Evolutionary conservation across 1,140 invertebrate genomes (phyloP), one percentile per base, ranked within the genome.

Genomic region (Wiebesia pumilae): DNA sequence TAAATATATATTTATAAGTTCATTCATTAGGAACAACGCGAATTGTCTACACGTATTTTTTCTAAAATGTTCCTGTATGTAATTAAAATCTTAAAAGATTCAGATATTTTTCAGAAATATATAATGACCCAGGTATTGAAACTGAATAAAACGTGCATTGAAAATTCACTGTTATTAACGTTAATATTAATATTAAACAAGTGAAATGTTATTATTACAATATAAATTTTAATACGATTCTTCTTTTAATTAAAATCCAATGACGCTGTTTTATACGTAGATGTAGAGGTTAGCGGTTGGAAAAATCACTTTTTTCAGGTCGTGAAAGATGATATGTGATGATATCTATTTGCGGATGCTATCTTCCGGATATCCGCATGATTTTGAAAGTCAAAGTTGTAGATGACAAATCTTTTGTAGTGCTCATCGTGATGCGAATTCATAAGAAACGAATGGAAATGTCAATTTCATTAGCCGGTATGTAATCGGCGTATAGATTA

Each of bases 331-430:
- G 35, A 71, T 7, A 21, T 9, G 10, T 33, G 33, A 35, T n/a
- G n/a, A n/a, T n/a, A n/a, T 35, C 19, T 71, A 38, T 38, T 35
- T 21, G 14, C 19, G 35, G 33, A 71, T 71, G 35, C 21, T 3
- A 38, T 71, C 21, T 71, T 71, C 19, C 69, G 33, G 33, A 71
- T 30, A 71, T 71, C 33, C 69, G 35, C 69, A 33, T 71, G 21
- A 0, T 71, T 35, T 38, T 71, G 2, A 33, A 69, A 71, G 35
- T 71, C 35, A 38, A 71, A 71, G 21, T 33, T 71, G 69, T 71
- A 71, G 21, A 35, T 38, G 69, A 71, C 35, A 71, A 71, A 71
- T 71, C 69, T 71, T 38, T 38, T 35, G 69, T 71, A 24, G n/a
- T 35, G 4, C 1, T 30, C 12, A 19, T 71, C 67, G 67, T 71